Percentiles rank a stretch among this genome's conserved stretches.
Evolutionary conservation across 2,113 vertebrate genomes (phyloP).

Genomic region (Anarhynchus alexandrinus): DNA sequence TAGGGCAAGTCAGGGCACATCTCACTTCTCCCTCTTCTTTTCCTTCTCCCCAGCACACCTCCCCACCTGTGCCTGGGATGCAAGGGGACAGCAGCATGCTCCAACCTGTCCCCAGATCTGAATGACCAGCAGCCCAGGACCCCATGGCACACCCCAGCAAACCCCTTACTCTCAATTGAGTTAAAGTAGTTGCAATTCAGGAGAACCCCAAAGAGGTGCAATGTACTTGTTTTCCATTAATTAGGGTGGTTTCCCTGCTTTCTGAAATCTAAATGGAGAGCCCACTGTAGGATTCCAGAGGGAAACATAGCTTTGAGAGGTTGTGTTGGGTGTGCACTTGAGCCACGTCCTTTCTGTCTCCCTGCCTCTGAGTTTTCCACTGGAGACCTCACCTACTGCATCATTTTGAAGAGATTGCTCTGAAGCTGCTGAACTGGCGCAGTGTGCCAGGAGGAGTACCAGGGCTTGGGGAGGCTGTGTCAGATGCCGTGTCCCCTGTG

Average conservation of each 20-base stretch:
- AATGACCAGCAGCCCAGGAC: background rate
- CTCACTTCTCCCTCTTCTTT: background rate
- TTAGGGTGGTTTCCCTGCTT: background rate
- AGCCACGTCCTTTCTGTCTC: background rate
- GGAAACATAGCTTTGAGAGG: background rate
- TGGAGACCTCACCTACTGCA: background rate
- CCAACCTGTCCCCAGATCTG: background rate
- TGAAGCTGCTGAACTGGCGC: background rate
- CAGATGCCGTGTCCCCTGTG: background rate
- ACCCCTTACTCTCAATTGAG: rapidly evolving
- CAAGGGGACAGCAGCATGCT: background rate
- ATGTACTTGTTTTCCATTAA: background rate
- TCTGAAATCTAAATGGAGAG: background rate
- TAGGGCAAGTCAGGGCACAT: background rate
- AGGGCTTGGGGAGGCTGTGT: background rate
- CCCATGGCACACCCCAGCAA: background rate
- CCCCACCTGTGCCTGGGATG: background rate
- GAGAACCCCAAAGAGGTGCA: background rate
- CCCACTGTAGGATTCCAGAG: background rate
- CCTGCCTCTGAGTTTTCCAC: background rate
- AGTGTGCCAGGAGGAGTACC: background rate
- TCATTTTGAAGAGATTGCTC: background rate
- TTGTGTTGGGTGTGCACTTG: background rate
- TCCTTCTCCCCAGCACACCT: background rate
- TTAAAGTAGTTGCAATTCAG: background rate